Percentiles rank a stretch among this genome's conserved stretches.
These are phyloP conservation scores for Dicrurus megarhynchus DNA, from an alignment of 2,113 vertebrate species.

Conservation along the genomic window DNA sequence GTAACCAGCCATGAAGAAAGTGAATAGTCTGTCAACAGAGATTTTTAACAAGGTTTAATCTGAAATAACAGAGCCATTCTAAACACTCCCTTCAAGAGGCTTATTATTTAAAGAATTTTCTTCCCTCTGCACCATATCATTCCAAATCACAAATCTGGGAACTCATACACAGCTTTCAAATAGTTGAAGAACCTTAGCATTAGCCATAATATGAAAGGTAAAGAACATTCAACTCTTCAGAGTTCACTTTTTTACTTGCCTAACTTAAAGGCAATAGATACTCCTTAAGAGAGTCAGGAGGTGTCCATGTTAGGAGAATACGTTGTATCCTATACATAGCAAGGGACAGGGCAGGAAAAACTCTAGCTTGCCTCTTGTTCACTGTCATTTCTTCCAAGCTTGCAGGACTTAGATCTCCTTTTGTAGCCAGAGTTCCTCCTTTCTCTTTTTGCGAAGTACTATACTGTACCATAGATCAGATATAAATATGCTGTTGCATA, in stretches of 20 bases:
- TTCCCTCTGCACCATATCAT: not conserved
- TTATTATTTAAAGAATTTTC: not conserved
- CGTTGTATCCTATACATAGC: fast-evolving
- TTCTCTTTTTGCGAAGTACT: not conserved
- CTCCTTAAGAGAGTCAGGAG: not conserved
- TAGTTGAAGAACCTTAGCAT: not conserved
- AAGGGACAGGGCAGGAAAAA: not conserved
- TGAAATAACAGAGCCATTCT: not conserved
- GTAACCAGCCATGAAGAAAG: not conserved
- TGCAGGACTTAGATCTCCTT: not conserved
- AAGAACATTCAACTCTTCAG: not conserved
- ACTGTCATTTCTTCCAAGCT: not conserved
- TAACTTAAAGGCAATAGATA: not conserved
- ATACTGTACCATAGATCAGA: not conserved
- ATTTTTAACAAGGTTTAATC: not conserved
- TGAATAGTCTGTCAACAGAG: not conserved
- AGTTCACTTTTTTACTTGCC: not conserved
- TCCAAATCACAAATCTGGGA: not conserved
- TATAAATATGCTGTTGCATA: not conserved
- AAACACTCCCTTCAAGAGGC: not conserved
- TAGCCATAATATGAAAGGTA: not conserved
- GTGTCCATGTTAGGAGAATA: not conserved
- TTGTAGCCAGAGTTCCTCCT: not conserved
- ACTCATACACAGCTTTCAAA: not conserved
- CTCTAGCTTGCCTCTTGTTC: not conserved